Percentiles rank a stretch among this genome's conserved stretches.
Evolutionary conservation across 2,113 vertebrate species (phyloP).

Genomic region (Edolisoma coerulescens): DNA sequence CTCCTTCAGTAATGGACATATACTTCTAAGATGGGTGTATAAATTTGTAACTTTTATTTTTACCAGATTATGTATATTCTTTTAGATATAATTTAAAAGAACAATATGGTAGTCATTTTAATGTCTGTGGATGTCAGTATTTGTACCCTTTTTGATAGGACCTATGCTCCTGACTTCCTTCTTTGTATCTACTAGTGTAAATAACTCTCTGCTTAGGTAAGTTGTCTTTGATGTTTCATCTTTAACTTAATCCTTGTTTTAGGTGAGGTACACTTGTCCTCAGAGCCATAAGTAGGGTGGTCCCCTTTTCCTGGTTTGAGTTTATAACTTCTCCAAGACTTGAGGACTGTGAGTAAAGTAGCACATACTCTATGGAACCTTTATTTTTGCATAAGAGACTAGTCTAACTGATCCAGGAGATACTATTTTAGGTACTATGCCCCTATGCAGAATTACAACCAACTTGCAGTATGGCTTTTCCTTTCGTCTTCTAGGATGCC

Average conservation of each 20-base stretch:
- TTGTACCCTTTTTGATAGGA: not conserved
- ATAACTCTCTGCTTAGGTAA: not conserved
- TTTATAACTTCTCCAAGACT: not conserved
- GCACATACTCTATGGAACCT: not conserved
- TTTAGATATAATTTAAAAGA: not conserved
- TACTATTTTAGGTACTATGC: not conserved
- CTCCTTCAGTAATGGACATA: not conserved
- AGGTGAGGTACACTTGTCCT: not conserved
- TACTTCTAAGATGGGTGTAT: not conserved
- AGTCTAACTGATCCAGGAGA: not conserved
- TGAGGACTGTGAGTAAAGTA: not conserved
- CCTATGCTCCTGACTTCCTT: not conserved
- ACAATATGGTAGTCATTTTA: rapidly evolving
- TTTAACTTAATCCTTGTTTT: not conserved
- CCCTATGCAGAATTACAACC: not conserved
- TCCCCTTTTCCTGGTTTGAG: not conserved
- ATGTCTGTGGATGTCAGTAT: not conserved
- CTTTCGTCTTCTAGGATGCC: not conserved
- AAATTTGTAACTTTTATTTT: not conserved
- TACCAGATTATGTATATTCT: not conserved
- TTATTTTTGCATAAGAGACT: not conserved
- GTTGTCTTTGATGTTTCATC: not conserved
- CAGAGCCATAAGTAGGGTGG: not conserved
- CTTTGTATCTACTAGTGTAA: not conserved
- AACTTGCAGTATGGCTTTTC: not conserved